Evolutionary conservation across 2,113 vertebrate genomes (phyloP), one percentile per base, ranked within the genome.

Genomic region (Xenopus borealis): DNA sequence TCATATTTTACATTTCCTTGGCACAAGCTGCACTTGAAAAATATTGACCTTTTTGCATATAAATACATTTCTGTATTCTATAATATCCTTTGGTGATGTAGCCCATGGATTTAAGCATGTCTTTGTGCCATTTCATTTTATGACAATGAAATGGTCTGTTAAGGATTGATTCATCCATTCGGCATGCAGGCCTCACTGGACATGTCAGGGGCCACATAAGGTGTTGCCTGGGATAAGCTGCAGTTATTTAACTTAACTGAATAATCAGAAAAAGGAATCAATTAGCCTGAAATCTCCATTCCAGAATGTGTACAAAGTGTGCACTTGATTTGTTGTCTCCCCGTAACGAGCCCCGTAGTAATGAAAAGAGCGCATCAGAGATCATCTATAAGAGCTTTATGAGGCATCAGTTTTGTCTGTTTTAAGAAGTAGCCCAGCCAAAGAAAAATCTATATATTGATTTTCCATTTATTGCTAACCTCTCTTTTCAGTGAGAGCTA

Each of bases 381-480:
- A 30, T 61, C 72, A 68, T 19, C 58, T 23, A 76, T 76, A 76
- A 30, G 14, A 69, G 47, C 67, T 50, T 76, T 76, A 76, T 68
- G 62, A 63, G 47, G 55, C 27, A 62, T 18, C 55, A 69, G 46
- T 57, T 66, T 69, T 59, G 73, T 63, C 66, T 76, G 14, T 27
- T 63, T 63, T 69, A 7, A 40, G n/a, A 69, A 69, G 33, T 52
- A 52, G 52, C 50, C 58, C 55, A 64, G 59, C 23, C 58, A 76
- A 52, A 63, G 59, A 69, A 53, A 33, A 19, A 69, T 76, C 66
- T 52, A 69, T 76, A 46, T 63, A 76, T 76, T 69, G 73, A 76
- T 63, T 76, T 76, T 20, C 27, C 66, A 69, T 76, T 76, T 69
- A 55, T 57, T 45, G 58, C 11, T 2, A 19, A 64, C 59, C 46